Evolutionary conservation across 2,888 invertebrate species (phyloP).

Genomic region (Zygogramma bicolorata): DNA sequence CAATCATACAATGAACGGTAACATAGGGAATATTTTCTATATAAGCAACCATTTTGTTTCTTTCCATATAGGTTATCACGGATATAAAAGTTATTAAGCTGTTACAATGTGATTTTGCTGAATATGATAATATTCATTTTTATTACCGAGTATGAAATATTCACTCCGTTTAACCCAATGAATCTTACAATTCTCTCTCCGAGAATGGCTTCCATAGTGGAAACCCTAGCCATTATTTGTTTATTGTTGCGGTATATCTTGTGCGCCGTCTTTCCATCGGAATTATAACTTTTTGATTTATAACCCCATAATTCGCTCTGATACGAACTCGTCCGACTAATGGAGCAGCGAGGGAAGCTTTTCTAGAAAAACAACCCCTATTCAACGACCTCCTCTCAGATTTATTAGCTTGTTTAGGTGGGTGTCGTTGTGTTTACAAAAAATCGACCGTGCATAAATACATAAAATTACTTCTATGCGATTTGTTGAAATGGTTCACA

Average conservation of each 20-base stretch:
- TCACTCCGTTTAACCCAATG: background rate
- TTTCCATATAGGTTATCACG: too few species aligned
- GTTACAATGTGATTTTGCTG: too few species aligned
- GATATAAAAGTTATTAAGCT: too few species aligned
- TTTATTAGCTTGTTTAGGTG: slow-evolving; percentile 34
- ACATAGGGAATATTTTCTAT: too few species aligned
- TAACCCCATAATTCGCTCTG: slow-evolving; percentile 21
- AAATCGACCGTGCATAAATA: slow-evolving; percentile 30
- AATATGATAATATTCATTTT: background rate
- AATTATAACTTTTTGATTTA: slow-evolving; percentile 32
- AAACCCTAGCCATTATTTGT: background rate
- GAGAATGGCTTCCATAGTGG: background rate
- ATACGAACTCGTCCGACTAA: slow-evolving; percentile 9
- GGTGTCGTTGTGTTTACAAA: slow-evolving; percentile 17
- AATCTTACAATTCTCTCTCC: background rate
- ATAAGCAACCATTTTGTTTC: too few species aligned
- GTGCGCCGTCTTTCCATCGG: slow-evolving; percentile 15
- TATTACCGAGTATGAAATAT: background rate
- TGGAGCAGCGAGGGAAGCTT: slow-evolving; percentile 1
- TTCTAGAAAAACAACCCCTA: slow-evolving; percentile 24
- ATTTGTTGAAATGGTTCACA: background rate
- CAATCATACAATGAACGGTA: too few species aligned
- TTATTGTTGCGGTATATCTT: slow-evolving; percentile 16
- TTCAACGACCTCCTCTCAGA: slow-evolving; percentile 4
- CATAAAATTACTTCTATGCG: slow-evolving; percentile 13